Evolutionary conservation across 2,797 vertebrate species (phyloP).

Genomic region (Sebastes minor): DNA sequence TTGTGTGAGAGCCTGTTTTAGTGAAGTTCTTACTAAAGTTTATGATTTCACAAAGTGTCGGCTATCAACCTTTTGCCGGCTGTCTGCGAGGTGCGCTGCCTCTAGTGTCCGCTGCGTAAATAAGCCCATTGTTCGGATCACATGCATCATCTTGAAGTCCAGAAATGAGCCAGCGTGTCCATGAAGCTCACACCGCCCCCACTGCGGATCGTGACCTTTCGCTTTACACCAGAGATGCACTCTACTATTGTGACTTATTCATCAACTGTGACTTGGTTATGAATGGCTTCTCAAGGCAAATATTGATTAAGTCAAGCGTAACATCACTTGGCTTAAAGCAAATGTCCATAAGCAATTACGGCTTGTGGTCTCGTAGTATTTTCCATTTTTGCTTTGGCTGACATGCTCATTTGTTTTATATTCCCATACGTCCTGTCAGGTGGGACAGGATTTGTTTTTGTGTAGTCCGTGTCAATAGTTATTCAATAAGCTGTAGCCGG

Average conservation of each 20-base stretch:
- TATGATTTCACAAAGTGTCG: constrained; percentile 5
- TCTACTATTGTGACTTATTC: constrained; percentile 61
- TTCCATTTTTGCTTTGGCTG: constrained; percentile 73
- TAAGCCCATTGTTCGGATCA: constrained; percentile 40
- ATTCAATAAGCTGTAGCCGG: constrained; percentile 39
- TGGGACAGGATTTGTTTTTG: constrained; percentile 23
- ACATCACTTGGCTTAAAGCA: constrained; percentile 79
- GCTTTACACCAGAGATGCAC: constrained; percentile 60
- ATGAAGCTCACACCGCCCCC: constrained; percentile 25
- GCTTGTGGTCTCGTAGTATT: constrained; percentile 38
- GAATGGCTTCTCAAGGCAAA: constrained; percentile 78
- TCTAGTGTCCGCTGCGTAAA: constrained; percentile 8
- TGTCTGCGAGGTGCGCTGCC: neutral
- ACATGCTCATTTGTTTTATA: constrained; percentile 75
- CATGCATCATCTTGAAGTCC: constrained; percentile 56
- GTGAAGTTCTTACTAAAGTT: constrained; percentile 12
- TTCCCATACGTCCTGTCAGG: constrained; percentile 70
- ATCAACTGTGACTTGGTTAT: constrained; percentile 77
- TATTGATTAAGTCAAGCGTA: constrained; percentile 80
- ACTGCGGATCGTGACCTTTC: constrained; percentile 56
- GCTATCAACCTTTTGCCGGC: constrained; percentile 1
- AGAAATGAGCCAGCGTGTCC: constrained; percentile 21
- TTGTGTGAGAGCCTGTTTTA: neutral
- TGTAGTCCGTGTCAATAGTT: constrained; percentile 50
- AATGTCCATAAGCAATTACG: constrained; percentile 83